phyloP scores from a whole-genome alignment of 1,140 invertebrate species.

The Temnothorax curvispinosus region DNA sequence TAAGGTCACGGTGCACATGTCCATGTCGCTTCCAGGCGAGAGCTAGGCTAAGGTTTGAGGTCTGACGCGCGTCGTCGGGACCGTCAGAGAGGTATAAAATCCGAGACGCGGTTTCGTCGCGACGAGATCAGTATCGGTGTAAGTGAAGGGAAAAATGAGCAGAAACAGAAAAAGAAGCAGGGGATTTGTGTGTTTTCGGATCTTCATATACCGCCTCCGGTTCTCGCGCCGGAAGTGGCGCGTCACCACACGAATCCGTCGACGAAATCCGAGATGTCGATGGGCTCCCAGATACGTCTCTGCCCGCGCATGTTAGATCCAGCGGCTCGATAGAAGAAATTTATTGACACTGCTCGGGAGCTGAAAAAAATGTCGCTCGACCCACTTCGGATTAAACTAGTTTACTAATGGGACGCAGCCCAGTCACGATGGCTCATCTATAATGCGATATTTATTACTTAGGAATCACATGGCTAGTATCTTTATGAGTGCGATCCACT shows the following conservation, averaged over 20 bases:
- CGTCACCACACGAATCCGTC: slow-evolving; percentile 20
- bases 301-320: slow-evolving; percentile 61
- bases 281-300: slow-evolving; percentile 23
- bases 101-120: slow-evolving; percentile 45
- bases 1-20: slow-evolving; percentile 19
- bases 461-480: not conserved
- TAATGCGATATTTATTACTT: not conserved
- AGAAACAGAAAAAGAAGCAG: slow-evolving; percentile 22
- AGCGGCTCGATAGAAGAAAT: slow-evolving; percentile 59
- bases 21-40: slow-evolving; percentile 48
- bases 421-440: not conserved
- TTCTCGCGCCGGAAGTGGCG: slow-evolving; percentile 63
- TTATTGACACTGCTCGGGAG: slow-evolving; percentile 61
- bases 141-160: slow-evolving; percentile 34
- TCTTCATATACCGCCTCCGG: not conserved
- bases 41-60: not conserved
- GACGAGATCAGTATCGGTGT: not conserved
- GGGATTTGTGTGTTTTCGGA: slow-evolving; percentile 29
- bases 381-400: slow-evolving; percentile 39
- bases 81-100: slow-evolving; percentile 48
- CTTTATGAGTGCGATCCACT: not conserved
- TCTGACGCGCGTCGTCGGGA: not conserved
- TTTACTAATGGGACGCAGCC: not conserved
- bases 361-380: slow-evolving; percentile 35
- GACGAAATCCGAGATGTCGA: slow-evolving; percentile 68